These are phyloP conservation scores for Eupithecia pulchellata DNA, from an alignment of 2,888 invertebrate species.

Conservation along the genomic window DNA sequence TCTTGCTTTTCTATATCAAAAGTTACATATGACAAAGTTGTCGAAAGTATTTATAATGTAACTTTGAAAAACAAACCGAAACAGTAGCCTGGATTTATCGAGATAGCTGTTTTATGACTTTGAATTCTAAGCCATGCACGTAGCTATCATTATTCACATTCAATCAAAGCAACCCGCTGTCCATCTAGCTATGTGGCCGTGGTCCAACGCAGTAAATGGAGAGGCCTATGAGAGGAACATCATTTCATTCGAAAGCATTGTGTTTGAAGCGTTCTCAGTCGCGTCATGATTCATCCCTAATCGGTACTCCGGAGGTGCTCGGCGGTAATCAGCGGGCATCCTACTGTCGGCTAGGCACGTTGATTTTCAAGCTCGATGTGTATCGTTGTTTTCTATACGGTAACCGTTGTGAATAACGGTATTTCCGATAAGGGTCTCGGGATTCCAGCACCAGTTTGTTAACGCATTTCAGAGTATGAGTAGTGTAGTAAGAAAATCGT, in stretches of 20 bases:
- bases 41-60: too few species aligned
- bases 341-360: slow-evolving; percentile 20
- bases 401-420: not conserved
- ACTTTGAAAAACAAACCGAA: too few species aligned
- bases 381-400: not conserved
- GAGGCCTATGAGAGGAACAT: not conserved
- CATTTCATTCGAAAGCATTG: slow-evolving; percentile 3
- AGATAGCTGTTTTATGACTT: not conserved
- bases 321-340: slow-evolving; percentile 41
- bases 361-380: not conserved
- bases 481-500: not conserved
- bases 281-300: slow-evolving; percentile 13
- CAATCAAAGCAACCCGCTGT: not conserved
- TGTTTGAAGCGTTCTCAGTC: slow-evolving; percentile 8
- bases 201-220: not conserved
- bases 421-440: not conserved
- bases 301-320: slow-evolving; percentile 19
- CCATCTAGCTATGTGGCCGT: not conserved
- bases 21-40: too few species aligned
- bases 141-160: not conserved
- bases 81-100: not conserved
- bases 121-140: not conserved
- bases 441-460: not conserved
- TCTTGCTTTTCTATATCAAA: too few species aligned
- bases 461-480: not conserved